Percentiles rank a stretch among this genome's conserved stretches.
Evolutionary conservation across 64 coral and sea anemone species (phyloP).

Genomic region (Montipora efflorescens): DNA sequence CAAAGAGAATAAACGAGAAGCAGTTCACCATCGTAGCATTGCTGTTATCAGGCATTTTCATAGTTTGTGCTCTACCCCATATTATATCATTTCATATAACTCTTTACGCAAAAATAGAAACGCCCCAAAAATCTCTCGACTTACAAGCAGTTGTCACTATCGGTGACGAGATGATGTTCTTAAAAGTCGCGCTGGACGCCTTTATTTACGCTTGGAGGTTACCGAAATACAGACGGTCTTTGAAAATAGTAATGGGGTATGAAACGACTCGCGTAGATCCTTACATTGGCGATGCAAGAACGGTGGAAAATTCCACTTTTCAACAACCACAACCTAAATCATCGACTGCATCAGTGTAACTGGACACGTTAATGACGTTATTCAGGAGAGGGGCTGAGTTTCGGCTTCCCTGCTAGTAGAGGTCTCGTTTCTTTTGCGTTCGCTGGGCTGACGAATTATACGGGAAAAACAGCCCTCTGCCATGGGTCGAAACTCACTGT

Average conservation of each 20-base stretch:
- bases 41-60: slow-evolving; percentile 32
- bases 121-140: slow-evolving; percentile 16
- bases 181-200: slow-evolving; percentile 59
- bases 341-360: too few relatives aligned
- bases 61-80: slow-evolving; percentile 48
- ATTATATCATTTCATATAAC: slow-evolving; percentile 22
- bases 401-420: too few relatives aligned
- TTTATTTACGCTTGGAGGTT: slow-evolving; percentile 72
- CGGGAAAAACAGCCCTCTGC: too few relatives aligned
- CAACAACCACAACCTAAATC: not conserved
- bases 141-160: slow-evolving; percentile 31
- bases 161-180: slow-evolving; percentile 62
- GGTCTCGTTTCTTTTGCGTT: too few relatives aligned
- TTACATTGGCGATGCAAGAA: not conserved
- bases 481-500: too few relatives aligned
- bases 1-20: slow-evolving; percentile 9
- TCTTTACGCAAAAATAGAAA: slow-evolving; percentile 15
- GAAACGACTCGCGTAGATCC: not conserved
- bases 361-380: too few relatives aligned
- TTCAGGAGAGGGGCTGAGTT: too few relatives aligned
- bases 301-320: slow-evolving; percentile 17
- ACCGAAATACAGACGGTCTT: slow-evolving; percentile 53
- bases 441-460: too few relatives aligned
- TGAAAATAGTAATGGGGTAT: slow-evolving; percentile 13
- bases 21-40: slow-evolving; percentile 42